Percentiles rank a stretch among this genome's conserved stretches.
phyloP scores from a whole-genome alignment of 2,797 vertebrate genomes.

The Phataginus tetradactyla region DNA sequence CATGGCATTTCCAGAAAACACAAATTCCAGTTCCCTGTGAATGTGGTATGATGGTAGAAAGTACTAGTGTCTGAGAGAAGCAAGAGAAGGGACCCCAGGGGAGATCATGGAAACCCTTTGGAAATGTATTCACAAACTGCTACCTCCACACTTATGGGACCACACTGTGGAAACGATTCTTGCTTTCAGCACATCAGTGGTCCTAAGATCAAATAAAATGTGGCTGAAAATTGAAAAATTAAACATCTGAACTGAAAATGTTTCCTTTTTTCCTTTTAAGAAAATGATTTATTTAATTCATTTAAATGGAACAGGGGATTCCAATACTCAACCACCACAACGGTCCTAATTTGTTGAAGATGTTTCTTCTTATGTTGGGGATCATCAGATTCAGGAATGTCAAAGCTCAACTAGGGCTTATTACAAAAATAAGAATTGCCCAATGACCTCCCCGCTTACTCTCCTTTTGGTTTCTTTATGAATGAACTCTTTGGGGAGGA shows the following conservation, averaged over 20 bases:
- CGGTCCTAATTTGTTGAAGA: constrained; percentile 87
- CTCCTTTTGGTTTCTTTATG: constrained; percentile 80
- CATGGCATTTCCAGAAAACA: not conserved
- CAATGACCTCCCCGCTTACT: constrained; percentile 81
- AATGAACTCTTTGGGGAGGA: constrained; percentile 81
- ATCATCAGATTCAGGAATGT: constrained; percentile 84
- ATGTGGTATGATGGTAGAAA: not conserved
- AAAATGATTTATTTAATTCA: constrained; percentile 84
- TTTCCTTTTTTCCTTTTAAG: constrained; percentile 79
- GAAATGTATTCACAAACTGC: constrained; percentile 19
- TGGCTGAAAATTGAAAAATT: constrained; percentile 78
- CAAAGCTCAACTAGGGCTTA: constrained; percentile 77
- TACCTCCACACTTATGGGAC: constrained; percentile 51
- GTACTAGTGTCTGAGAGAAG: not conserved
- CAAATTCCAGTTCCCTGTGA: not conserved
- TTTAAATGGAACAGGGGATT: constrained; percentile 84
- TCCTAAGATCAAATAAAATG: constrained; percentile 75
- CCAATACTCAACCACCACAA: constrained; percentile 79
- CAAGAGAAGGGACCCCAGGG: not conserved
- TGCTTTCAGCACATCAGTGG: constrained; percentile 62
- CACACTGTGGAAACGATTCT: constrained; percentile 59
- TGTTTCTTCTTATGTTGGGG: constrained; percentile 82
- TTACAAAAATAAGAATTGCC: constrained; percentile 77
- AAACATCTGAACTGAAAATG: constrained; percentile 81
- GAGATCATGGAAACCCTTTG: not conserved